Conservation (phyloP, 2,113 vertebrate genomes). For the Calonectris borealis region DNA sequence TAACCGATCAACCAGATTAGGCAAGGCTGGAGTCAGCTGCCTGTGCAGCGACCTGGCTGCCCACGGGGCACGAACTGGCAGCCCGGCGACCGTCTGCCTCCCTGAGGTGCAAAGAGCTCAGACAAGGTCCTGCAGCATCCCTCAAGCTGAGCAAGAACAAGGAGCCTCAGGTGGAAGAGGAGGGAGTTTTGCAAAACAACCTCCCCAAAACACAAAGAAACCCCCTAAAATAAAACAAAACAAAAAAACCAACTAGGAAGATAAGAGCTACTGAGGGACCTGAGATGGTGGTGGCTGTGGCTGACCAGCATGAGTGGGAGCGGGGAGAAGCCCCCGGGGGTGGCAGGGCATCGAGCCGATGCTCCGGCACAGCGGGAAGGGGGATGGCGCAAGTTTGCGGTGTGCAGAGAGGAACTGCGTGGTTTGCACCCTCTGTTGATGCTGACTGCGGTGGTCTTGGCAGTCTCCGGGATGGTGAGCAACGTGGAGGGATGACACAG, state of each 20-base stretch:
- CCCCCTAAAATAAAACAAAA: background rate
- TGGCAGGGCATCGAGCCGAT: fast-evolving
- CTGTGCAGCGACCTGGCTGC: background rate
- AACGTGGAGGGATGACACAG: background rate
- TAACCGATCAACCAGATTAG: background rate
- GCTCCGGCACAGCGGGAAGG: fast-evolving
- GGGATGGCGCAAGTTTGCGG: fast-evolving
- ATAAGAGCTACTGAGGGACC: background rate
- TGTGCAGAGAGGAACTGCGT: fast-evolving
- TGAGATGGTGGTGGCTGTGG: background rate
- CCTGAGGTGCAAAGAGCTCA: background rate
- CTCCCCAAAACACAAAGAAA: background rate
- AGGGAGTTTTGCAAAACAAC: background rate
- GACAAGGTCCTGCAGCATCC: fast-evolving
- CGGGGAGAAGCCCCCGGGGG: fast-evolving
- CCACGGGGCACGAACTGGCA: fast-evolving
- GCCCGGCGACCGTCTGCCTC: background rate
- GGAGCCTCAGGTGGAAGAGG: background rate
- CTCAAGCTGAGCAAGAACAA: background rate
- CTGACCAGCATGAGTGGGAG: background rate
- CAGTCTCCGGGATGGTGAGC: background rate
- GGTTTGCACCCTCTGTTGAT: background rate
- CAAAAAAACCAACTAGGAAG: background rate
- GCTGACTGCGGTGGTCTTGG: background rate
- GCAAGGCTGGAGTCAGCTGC: background rate